Percentiles rank a stretch among this genome's conserved stretches.
Evolutionary conservation across 2,888 invertebrate species (phyloP).

Genomic region (Nebria brevicollis): DNA sequence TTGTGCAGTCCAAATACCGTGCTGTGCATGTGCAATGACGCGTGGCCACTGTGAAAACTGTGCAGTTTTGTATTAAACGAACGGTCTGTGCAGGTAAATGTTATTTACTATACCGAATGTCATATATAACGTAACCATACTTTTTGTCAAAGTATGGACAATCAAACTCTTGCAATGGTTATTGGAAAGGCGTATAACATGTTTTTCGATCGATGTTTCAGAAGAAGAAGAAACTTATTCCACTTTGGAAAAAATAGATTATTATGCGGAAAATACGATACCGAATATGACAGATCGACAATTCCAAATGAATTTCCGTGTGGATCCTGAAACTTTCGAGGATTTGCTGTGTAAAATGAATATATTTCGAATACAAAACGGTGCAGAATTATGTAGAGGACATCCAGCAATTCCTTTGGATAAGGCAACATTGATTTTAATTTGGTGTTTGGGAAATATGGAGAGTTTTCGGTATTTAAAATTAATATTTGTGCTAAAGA

Average conservation of each 20-base stretch:
- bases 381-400: neutral
- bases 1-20: no score
- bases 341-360: conserved; percentile 18
- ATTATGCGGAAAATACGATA: conserved; percentile 29
- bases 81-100: no score
- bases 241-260: conserved; percentile 3
- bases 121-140: no score
- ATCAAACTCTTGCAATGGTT: no score
- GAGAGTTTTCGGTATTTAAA: conserved; percentile 35
- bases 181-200: no score
- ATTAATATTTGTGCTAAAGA: neutral
- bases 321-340: conserved; percentile 35
- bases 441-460: conserved; percentile 47
- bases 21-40: no score
- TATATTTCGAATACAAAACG: neutral
- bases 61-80: no score
- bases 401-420: conserved; percentile 32
- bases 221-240: neutral
- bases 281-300: conserved; percentile 37
- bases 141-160: no score
- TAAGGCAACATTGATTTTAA: conserved; percentile 44
- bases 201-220: no score
- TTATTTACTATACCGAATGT: no score
- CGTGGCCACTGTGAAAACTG: no score
- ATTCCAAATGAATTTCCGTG: conserved; percentile 40